phyloP scores from a whole-genome alignment of 2,888 invertebrate genomes.

The Cremastinae sp. region DNA sequence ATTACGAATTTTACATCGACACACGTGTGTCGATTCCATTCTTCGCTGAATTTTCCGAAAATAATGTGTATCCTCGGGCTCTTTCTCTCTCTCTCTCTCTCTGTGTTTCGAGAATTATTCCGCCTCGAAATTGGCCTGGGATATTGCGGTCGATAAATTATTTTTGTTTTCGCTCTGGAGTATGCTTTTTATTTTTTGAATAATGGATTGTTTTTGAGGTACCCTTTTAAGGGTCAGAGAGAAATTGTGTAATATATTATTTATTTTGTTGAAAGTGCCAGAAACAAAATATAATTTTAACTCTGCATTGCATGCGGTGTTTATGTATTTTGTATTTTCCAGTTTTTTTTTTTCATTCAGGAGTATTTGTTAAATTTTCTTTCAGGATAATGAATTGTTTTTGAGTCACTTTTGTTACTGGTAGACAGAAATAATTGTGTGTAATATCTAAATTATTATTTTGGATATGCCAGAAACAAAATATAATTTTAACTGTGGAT shows the following conservation, averaged over 20 bases:
- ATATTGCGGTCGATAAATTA: not conserved
- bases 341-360: no score
- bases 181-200: no score
- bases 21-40: not conserved
- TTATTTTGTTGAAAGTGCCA: conserved; percentile 12
- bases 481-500: not conserved
- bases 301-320: not conserved
- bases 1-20: conserved; percentile 44
- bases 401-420: no score
- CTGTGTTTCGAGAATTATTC: conserved; percentile 7
- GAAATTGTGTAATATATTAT: no score
- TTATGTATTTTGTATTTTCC: no score
- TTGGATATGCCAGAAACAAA: conserved; percentile 18
- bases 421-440: no score
- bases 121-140: not conserved
- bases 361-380: no score
- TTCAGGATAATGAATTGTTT: no score
- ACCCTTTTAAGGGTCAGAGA: no score
- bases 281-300: not conserved
- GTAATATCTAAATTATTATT: not conserved
- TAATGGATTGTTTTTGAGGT: no score
- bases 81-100: not conserved
- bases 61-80: not conserved
- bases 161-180: no score
- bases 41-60: conserved; percentile 8